Conservation (phyloP, 1,140 invertebrate species). For the Ostrea edulis region DNA sequence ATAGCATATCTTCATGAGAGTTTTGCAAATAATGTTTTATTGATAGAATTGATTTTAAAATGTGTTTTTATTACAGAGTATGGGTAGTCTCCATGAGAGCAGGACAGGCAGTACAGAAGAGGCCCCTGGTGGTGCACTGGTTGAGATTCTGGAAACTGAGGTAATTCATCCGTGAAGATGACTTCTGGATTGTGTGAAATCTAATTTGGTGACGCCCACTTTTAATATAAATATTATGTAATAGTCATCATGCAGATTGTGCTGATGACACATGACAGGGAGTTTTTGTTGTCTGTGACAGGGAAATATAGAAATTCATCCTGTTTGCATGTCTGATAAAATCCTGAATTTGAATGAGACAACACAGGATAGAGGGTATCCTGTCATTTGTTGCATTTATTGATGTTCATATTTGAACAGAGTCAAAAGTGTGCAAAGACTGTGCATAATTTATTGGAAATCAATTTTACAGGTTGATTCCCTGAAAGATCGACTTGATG, state of each 20-base stretch:
- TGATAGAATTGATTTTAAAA: neutral
- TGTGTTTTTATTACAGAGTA: neutral
- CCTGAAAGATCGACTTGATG: constrained; percentile 81
- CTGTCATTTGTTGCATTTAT: constrained; percentile 5
- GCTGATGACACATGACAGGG: neutral
- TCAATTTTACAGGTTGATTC: constrained; percentile 79
- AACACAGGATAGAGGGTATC: neutral
- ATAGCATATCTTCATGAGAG: neutral
- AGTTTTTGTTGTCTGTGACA: neutral
- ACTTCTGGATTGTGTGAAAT: neutral
- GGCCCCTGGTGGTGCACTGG: constrained; percentile 75
- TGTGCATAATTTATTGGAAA: neutral
- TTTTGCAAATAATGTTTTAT: neutral
- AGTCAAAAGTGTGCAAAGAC: neutral
- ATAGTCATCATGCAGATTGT: neutral
- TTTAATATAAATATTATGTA: neutral
- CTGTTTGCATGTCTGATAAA: neutral
- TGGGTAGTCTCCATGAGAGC: constrained; percentile 11
- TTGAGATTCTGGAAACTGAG: constrained; percentile 81
- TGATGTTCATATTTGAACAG: neutral
- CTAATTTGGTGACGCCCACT: neutral
- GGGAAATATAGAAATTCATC: constrained; percentile 9
- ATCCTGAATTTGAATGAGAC: neutral
- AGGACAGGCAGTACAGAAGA: neutral
- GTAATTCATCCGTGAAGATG: constrained; percentile 51